A percentile compares a stretch with the other conserved stretches of the same genome.
These are phyloP conservation scores for Rhagophthalmus giganteus DNA, from an alignment of 2,888 invertebrate species.

Conservation along the genomic window DNA sequence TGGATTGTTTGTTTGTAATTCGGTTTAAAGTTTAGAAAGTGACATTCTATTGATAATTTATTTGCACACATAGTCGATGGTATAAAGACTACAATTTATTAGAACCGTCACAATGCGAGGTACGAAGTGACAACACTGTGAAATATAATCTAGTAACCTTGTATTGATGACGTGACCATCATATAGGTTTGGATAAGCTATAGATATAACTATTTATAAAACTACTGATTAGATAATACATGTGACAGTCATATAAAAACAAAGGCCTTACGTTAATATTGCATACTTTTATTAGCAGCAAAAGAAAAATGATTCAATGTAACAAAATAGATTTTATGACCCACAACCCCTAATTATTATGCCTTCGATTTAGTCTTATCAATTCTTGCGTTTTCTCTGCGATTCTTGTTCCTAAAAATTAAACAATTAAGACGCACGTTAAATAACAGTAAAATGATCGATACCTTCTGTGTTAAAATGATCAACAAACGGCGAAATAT, in stretches of 20 bases:
- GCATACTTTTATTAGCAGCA: constrained; percentile 11
- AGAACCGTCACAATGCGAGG: no score
- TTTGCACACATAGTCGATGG: no score
- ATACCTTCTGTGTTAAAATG: constrained; percentile 89
- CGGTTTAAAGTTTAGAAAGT: no score
- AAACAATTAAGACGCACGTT: constrained; percentile 10
- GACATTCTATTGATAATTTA: no score
- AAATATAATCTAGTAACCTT: no score
- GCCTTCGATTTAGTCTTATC: constrained; percentile 30
- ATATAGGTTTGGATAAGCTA: no score
- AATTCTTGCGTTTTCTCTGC: constrained; percentile 51
- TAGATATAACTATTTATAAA: constrained; percentile 20
- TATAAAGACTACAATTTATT: no score
- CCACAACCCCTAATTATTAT: constrained; percentile 6
- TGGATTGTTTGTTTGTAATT: no score
- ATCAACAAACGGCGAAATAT: constrained; percentile 91
- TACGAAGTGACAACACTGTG: no score
- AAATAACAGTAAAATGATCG: constrained; percentile 8
- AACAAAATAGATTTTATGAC: constrained; percentile 3
- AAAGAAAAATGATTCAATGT: constrained; percentile 9
- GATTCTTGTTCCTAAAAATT: constrained; percentile 51
- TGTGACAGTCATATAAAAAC: background rate
- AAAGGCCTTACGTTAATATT: constrained; percentile 7
- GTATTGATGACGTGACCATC: no score
- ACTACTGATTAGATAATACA: constrained; percentile 17